These are phyloP conservation scores for Diprion similis DNA, from an alignment of 1,140 invertebrate genomes.

Conservation along the genomic window DNA sequence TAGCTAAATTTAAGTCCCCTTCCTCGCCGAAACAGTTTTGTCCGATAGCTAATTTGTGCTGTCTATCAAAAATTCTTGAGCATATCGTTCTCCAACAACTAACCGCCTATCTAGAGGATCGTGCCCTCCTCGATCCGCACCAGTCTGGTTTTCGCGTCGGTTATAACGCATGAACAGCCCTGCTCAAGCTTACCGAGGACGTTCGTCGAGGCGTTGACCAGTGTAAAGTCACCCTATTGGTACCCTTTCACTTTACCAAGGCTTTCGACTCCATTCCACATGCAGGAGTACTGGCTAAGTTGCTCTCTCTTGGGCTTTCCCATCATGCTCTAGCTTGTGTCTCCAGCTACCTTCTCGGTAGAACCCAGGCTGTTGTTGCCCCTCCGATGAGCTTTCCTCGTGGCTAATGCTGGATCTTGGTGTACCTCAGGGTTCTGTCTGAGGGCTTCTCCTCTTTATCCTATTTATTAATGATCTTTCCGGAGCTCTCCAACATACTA, in stretches of 20 bases:
- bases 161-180: constrained; percentile 16
- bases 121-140: not conserved
- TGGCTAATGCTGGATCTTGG: too few relatives aligned
- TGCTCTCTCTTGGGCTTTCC: too few relatives aligned
- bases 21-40: constrained; percentile 12
- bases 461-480: too few relatives aligned
- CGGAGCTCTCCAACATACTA: too few relatives aligned
- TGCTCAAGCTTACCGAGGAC: constrained; percentile 21
- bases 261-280: constrained; percentile 20
- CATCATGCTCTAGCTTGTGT: too few relatives aligned
- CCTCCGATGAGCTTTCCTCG: too few relatives aligned
- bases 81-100: constrained; percentile 4
- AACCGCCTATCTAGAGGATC: not conserved
- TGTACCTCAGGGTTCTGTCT: too few relatives aligned
- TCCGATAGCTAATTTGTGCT: constrained; percentile 16
- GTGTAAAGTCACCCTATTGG: constrained; percentile 6
- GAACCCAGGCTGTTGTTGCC: too few relatives aligned
- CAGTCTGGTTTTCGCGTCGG: constrained; percentile 20
- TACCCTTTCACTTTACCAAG: constrained; percentile 26
- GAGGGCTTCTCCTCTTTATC: too few relatives aligned
- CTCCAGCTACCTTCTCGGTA: too few relatives aligned
- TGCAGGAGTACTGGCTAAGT: too few relatives aligned
- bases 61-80: constrained; percentile 23
- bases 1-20: constrained; percentile 5
- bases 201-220: constrained; percentile 15